Evolutionary conservation across 1,140 invertebrate genomes (phyloP).

Genomic region (Cephus cinctus): DNA sequence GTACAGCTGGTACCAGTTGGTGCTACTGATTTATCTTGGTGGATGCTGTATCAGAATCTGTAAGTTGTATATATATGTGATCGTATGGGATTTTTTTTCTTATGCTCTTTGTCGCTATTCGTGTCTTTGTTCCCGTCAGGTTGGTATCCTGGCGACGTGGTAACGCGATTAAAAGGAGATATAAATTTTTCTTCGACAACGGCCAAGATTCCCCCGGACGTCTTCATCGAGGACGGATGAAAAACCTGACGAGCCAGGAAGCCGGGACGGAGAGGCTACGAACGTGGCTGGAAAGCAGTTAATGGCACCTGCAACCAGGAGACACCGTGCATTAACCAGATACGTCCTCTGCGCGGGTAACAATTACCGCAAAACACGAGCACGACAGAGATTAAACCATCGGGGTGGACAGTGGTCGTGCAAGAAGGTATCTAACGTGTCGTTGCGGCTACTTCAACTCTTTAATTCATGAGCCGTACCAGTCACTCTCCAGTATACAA

Average conservation of each 20-base stretch:
- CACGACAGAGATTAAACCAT: conserved; percentile 20
- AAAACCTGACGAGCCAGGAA: conserved; percentile 6
- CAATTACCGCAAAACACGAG: conserved; percentile 37
- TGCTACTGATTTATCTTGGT: too few relatives aligned
- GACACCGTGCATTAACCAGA: conserved; percentile 28
- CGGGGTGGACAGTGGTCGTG: neutral
- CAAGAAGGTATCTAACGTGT: conserved; percentile 30
- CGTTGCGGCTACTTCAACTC: conserved; percentile 36
- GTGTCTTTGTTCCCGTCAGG: neutral
- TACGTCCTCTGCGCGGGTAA: conserved; percentile 23
- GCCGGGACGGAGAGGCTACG: neutral
- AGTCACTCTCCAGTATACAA: neutral
- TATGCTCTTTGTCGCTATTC: too few relatives aligned
- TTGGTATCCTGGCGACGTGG: neutral
- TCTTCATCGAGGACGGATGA: conserved; percentile 40
- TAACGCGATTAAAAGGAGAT: conserved; percentile 23
- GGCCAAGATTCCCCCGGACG: conserved; percentile 19
- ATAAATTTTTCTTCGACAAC: conserved; percentile 15
- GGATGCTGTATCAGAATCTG: too few relatives aligned
- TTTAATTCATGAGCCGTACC: conserved; percentile 44
- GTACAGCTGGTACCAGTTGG: too few relatives aligned
- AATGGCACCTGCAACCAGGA: conserved; percentile 36
- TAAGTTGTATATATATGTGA: too few relatives aligned
- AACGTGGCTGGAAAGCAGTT: conserved; percentile 39
- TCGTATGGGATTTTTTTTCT: too few relatives aligned